Evolutionary conservation across 2,797 vertebrate species (phyloP).

Genomic region (Australoheros facetus): DNA sequence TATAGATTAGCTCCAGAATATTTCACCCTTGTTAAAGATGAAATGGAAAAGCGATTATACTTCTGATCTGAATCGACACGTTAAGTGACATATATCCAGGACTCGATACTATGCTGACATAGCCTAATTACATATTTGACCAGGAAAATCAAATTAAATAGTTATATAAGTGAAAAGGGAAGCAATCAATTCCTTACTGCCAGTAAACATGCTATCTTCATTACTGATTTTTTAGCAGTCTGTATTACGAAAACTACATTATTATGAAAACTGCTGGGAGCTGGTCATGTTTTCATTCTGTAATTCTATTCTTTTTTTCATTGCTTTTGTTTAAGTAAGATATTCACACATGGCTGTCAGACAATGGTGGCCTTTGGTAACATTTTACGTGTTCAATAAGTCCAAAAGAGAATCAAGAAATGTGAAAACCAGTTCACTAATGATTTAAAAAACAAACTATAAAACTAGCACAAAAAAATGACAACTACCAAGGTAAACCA

Average conservation of each 20-base stretch:
- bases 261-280: background rate
- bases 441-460: background rate
- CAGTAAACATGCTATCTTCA: constrained; percentile 12
- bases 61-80: constrained; percentile 58
- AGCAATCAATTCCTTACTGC: background rate
- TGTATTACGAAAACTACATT: background rate
- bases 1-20: constrained; percentile 72
- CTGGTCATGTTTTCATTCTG: background rate
- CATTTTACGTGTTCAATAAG: too few species aligned
- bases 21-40: constrained; percentile 65
- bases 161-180: constrained; percentile 12
- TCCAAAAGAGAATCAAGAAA: background rate
- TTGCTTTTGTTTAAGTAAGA: background rate
- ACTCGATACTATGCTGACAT: constrained; percentile 36
- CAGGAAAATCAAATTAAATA: constrained; percentile 36
- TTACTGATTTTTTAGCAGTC: background rate
- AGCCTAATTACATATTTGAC: constrained; percentile 30
- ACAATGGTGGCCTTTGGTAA: too few species aligned
- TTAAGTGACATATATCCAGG: constrained; percentile 64
- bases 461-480: too few species aligned
- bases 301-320: background rate
- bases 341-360: background rate
- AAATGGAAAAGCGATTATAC: constrained; percentile 65
- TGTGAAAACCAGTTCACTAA: background rate
- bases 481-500: background rate